A percentile compares a stretch with the other conserved stretches of the same genome.
Conservation (phyloP, 1,140 invertebrate genomes). For the Battus philenor region DNA sequence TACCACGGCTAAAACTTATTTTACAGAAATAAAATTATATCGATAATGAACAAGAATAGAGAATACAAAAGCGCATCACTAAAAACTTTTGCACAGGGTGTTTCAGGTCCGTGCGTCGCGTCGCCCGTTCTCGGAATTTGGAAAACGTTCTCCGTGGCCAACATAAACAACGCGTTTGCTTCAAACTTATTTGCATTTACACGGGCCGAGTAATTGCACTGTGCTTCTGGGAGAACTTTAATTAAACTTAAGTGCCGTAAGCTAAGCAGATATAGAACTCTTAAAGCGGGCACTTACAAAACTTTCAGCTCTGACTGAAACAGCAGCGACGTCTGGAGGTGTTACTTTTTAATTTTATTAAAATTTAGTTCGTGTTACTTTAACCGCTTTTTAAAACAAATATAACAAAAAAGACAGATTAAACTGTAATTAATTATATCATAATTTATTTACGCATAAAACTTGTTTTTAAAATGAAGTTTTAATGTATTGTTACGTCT, state of each 20-base stretch:
- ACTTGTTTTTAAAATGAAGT: no score
- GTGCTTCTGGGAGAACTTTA: slow-evolving; percentile 69
- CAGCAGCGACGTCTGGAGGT: not conserved
- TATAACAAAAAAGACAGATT: no score
- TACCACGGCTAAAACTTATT: no score
- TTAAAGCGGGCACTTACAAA: slow-evolving; percentile 54
- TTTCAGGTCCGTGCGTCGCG: slow-evolving; percentile 3
- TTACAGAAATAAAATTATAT: no score
- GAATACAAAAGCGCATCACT: slow-evolving; percentile 3
- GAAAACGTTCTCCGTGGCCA: slow-evolving; percentile 44
- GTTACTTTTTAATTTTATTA: slow-evolving; percentile 6
- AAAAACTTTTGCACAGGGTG: slow-evolving; percentile 8
- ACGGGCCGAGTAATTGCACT: slow-evolving; percentile 71
- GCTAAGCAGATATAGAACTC: slow-evolving; percentile 49
- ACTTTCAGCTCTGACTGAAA: slow-evolving; percentile 29
- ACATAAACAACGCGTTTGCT: slow-evolving; percentile 57
- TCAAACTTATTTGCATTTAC: slow-evolving; percentile 73
- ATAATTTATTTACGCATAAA: no score
- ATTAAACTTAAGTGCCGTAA: slow-evolving; percentile 68
- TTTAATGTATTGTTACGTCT: no score
- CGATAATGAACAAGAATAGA: not conserved
- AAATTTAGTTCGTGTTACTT: no score
- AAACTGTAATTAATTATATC: no score
- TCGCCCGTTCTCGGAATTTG: slow-evolving; percentile 25
- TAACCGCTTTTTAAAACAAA: no score